These are phyloP conservation scores for Zaprionus ornatus DNA, from an alignment of 1,140 invertebrate genomes.

Conservation along the genomic window DNA sequence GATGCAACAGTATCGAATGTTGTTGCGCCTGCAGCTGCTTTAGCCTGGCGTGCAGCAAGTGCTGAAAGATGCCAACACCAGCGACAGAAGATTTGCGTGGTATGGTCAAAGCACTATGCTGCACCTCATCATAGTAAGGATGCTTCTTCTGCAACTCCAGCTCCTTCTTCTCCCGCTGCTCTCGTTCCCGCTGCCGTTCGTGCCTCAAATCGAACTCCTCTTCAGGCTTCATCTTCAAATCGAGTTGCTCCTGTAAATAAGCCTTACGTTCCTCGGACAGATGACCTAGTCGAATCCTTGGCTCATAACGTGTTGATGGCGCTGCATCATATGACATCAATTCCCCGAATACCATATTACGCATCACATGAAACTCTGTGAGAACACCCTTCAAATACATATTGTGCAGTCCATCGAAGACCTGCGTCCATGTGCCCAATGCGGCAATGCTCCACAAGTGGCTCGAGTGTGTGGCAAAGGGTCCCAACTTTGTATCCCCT, in stretches of 20 bases:
- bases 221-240: neutral
- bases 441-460: conserved; percentile 56
- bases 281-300: conserved; percentile 25
- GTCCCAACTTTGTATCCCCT: conserved; percentile 27
- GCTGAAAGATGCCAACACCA: neutral
- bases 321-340: conserved; percentile 45
- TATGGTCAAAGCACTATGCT: neutral
- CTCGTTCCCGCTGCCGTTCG: neutral
- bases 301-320: neutral
- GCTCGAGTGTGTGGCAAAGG: conserved; percentile 54
- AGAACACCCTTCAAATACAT: conserved; percentile 53
- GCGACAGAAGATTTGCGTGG: neutral
- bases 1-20: neutral
- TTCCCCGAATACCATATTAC: conserved; percentile 41
- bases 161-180: neutral
- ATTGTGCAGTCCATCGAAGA: conserved; percentile 45
- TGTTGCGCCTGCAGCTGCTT: neutral
- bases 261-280: conserved; percentile 10
- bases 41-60: neutral
- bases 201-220: neutral
- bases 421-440: conserved; percentile 42
- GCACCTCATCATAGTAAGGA: neutral
- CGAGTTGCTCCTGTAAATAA: neutral
- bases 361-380: conserved; percentile 32
- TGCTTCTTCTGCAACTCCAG: neutral